A percentile compares a stretch with the other conserved stretches of the same genome.
Evolutionary conservation across 2,797 vertebrate species (phyloP).

Genomic region (Pipistrellus pipistrellus): DNA sequence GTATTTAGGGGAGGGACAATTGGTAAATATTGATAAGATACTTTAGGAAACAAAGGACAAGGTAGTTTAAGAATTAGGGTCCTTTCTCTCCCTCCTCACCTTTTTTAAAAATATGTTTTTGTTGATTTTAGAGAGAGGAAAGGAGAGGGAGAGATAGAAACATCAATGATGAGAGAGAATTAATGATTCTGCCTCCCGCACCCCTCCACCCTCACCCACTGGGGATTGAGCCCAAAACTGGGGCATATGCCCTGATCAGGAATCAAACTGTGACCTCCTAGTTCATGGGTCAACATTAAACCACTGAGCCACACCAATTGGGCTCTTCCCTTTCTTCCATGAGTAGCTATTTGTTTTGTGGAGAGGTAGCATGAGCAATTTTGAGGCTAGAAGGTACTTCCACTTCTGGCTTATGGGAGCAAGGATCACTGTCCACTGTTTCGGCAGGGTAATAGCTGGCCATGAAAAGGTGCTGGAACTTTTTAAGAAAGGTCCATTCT

Average conservation of each 20-base stretch:
- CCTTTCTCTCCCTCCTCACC: not conserved
- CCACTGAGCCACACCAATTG: no score
- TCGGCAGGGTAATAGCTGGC: not conserved
- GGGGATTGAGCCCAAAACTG: no score
- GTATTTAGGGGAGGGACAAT: not conserved
- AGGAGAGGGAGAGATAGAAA: no score
- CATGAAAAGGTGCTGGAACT: not conserved
- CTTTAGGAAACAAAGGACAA: not conserved
- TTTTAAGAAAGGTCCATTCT: not conserved
- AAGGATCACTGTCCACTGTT: not conserved
- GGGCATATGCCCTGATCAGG: no score
- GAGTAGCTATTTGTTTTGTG: not conserved
- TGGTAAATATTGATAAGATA: not conserved
- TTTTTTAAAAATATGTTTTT: no score
- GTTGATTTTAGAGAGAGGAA: no score
- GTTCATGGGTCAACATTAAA: no score
- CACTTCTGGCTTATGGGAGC: not conserved
- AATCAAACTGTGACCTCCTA: no score
- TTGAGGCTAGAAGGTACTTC: not conserved
- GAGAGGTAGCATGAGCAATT: not conserved
- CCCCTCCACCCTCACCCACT: no score
- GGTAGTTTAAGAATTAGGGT: not conserved
- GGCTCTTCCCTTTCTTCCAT: not conserved
- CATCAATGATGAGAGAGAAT: no score
- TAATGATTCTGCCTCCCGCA: no score